Evolutionary conservation across 2,888 invertebrate species (phyloP).

Genomic region (Diabrotica balteata): DNA sequence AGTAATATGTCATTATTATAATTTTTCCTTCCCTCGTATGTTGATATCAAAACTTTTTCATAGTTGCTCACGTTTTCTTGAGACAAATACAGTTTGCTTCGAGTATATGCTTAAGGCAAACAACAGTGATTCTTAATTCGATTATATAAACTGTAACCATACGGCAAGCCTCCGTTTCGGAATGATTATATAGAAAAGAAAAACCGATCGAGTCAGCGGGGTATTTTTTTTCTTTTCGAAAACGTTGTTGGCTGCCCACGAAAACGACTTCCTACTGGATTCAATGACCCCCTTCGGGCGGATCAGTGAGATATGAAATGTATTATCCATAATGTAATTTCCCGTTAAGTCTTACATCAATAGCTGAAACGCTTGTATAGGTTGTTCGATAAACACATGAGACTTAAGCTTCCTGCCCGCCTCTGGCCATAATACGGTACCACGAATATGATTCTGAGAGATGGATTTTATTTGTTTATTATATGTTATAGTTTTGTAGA

Average conservation of each 20-base stretch:
- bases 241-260: constrained; percentile 43
- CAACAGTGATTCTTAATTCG: constrained; percentile 14
- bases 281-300: constrained; percentile 51
- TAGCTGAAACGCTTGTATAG: constrained; percentile 30
- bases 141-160: constrained; percentile 16
- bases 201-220: constrained; percentile 15
- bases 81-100: background rate
- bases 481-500: too few relatives aligned
- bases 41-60: too few relatives aligned
- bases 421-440: constrained; percentile 21
- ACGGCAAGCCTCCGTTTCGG: constrained; percentile 21
- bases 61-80: too few relatives aligned
- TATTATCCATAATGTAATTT: constrained; percentile 42
- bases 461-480: too few relatives aligned
- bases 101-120: background rate
- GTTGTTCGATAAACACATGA: constrained; percentile 23
- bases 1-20: too few relatives aligned
- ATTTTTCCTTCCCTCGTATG: too few relatives aligned
- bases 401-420: constrained; percentile 18
- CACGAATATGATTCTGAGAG: background rate
- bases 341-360: constrained; percentile 41
- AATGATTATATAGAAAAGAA: constrained; percentile 25
- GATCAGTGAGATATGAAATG: constrained; percentile 44
- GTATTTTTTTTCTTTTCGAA: constrained; percentile 31
- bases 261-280: constrained; percentile 50